These are phyloP conservation scores for Cheilosia vernalis DNA, from an alignment of 2,888 invertebrate genomes.

Conservation along the genomic window DNA sequence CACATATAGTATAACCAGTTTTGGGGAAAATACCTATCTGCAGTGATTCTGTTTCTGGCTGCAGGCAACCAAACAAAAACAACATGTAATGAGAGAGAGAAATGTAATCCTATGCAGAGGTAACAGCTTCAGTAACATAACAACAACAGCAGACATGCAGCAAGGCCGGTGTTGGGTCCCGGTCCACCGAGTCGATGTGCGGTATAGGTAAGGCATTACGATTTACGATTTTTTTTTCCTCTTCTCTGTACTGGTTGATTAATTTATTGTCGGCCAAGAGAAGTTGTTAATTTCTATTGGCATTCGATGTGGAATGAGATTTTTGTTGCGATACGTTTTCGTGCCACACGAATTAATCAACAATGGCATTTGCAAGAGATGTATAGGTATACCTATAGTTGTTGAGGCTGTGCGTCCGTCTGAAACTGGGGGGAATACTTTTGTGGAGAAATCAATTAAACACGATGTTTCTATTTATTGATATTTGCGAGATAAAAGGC, in stretches of 20 bases:
- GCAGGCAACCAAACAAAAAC: conserved; percentile 37
- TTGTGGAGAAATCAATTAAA: conserved; percentile 41
- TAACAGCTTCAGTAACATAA: conserved; percentile 19
- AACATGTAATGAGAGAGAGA: conserved; percentile 61
- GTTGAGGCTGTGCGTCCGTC: background rate
- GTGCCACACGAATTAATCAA: conserved; percentile 74
- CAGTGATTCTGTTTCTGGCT: conserved; percentile 58
- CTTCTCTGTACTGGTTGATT: conserved; percentile 48
- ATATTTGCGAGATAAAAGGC: no score
- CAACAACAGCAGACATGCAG: conserved; percentile 18
- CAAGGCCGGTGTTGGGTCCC: conserved; percentile 14
- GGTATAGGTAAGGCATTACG: conserved; percentile 11
- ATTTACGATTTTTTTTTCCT: conserved; percentile 16
- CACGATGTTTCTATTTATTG: no score
- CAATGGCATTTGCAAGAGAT: conserved; percentile 57
- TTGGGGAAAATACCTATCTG: conserved; percentile 60
- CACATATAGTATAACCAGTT: conserved; percentile 67
- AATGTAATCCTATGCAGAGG: conserved; percentile 69
- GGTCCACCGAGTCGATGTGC: background rate
- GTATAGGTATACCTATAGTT: no score
- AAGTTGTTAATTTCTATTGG: conserved; percentile 75
- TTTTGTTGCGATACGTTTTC: conserved; percentile 71
- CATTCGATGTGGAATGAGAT: conserved; percentile 71
- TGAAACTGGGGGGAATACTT: background rate
- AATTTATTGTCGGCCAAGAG: conserved; percentile 70